Base-by-base conservation (phyloP, 2,113 vertebrate species). In the Mohoua ochrocephala region DNA sequence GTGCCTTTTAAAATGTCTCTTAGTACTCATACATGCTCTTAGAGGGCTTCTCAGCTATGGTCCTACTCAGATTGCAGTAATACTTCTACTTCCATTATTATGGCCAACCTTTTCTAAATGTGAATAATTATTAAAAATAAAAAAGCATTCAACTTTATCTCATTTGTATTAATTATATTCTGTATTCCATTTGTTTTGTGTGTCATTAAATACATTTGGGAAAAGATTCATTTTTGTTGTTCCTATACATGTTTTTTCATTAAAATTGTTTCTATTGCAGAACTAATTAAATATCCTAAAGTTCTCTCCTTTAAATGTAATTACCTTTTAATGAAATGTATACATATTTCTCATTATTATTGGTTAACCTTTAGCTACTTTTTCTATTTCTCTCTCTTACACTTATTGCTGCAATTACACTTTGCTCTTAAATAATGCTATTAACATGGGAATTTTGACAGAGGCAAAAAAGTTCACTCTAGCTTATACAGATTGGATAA, bases 261-360 rank as follows among this genome's bases (percentile, higher is more conserved):
- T 10, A 35, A 81, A 93, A 86, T 95, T 84, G 13, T 91, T 95
- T 91, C n/a, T 82, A 37, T 39, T 75, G 33, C 30, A 75, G 49
- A 89, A 67, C 52, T 91, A 95, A 91, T 97, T 95, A 92, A 95
- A 88, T 80, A 92, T 75, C 73, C 17, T 52, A 8, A 89, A 95
- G 33, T 87, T 92, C 39, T 81, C 26, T 81, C 54, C 22, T 87
- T 91, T 91, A 67, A 64, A 78, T 52, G 18, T 78, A 95, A 87
- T 94, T 93, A 82, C 26, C 6, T 84, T 91, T 94, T 87, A 95
- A 91, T 91, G 33, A 91, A 91, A 87, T 60, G 26, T 89, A 84
- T 76, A 82, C 17, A 23, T 78, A 82, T 75, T 89, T 91, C 75
- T 92, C 28, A 80, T n/a, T 64, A 24, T 44, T 91, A 71, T 8